Percentiles rank a stretch among this genome's conserved stretches.
phyloP scores from a whole-genome alignment of 2,888 invertebrate species.

The Tenthredo distinguenda region DNA sequence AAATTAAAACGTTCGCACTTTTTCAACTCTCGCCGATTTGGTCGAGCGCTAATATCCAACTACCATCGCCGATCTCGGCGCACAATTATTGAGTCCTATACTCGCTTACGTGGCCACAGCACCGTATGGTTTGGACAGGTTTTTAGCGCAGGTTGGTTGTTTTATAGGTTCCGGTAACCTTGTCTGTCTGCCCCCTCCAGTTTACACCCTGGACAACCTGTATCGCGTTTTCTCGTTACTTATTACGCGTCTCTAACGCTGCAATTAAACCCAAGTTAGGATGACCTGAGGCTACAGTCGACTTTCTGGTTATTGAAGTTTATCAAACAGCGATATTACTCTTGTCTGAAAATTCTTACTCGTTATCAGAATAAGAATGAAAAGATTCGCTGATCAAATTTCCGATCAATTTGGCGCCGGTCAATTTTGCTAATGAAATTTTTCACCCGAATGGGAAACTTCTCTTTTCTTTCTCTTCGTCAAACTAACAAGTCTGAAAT shows the following conservation, averaged over 20 bases:
- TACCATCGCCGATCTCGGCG: constrained; percentile 44
- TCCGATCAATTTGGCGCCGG: neutral
- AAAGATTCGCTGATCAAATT: neutral
- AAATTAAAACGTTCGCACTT: neutral
- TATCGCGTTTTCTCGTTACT: constrained; percentile 14
- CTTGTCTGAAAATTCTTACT: neutral
- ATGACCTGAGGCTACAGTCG: neutral
- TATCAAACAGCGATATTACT: neutral
- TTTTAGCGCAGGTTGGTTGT: constrained; percentile 67
- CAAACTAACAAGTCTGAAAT: constrained; percentile 9
- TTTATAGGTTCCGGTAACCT: constrained; percentile 74
- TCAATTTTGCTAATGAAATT: neutral
- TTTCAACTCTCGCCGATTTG: constrained; percentile 3
- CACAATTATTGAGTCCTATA: constrained; percentile 50
- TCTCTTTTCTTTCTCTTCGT: too few relatives aligned
- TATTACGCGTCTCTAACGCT: constrained; percentile 1
- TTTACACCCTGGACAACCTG: constrained; percentile 39
- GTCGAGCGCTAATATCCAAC: constrained; percentile 13
- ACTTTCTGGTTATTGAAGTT: constrained; percentile 2
- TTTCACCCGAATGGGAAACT: neutral
- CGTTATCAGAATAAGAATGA: neutral
- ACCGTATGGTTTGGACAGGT: constrained; percentile 66
- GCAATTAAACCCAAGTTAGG: neutral
- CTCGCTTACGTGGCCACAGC: constrained; percentile 63
- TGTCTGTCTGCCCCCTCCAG: constrained; percentile 65